Percentiles rank a stretch among this genome's conserved stretches.
Conservation (phyloP, 2,797 vertebrate species). For the Pseudochirops cupreus region DNA sequence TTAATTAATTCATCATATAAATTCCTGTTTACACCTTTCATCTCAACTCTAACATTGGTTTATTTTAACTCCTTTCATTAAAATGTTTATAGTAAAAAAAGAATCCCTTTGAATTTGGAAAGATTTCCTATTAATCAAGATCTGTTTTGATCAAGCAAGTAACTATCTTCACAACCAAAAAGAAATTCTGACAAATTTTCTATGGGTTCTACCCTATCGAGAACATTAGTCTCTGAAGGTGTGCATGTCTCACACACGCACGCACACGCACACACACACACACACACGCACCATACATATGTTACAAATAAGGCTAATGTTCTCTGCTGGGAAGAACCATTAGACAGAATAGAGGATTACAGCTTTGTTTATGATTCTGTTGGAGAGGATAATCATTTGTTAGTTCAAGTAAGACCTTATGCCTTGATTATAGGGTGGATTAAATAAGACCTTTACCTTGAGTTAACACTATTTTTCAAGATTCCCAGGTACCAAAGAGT, state of each 20-base stretch:
- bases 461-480: background rate
- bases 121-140: background rate
- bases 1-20: background rate
- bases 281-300: background rate
- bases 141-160: background rate
- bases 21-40: background rate
- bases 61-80: background rate
- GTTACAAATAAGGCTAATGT: background rate
- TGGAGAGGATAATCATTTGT: background rate
- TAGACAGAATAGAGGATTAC: background rate
- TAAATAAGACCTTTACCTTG: background rate
- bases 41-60: background rate
- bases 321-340: background rate
- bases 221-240: background rate
- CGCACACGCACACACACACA: background rate
- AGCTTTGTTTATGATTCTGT: background rate
- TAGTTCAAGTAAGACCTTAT: background rate
- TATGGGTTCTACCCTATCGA: background rate
- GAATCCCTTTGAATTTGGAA: background rate
- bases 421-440: background rate
- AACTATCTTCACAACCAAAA: background rate
- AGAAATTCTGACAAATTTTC: background rate
- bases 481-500: background rate
- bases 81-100: background rate
- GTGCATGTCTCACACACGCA: background rate